Evolutionary conservation across 2,113 vertebrate species (phyloP).

Genomic region (Smithornis capensis): DNA sequence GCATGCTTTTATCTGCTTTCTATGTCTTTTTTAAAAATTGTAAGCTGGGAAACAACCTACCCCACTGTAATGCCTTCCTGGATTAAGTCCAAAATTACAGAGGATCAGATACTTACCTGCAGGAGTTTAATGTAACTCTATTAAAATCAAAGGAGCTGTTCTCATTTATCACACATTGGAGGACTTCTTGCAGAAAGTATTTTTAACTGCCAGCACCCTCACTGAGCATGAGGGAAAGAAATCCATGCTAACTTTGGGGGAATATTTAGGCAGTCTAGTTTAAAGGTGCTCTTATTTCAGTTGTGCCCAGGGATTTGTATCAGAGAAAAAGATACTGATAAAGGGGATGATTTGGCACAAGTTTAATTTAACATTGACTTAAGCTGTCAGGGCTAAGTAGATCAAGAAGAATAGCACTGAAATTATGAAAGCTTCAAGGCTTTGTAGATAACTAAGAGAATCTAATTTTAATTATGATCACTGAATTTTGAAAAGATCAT

Average conservation of each 20-base stretch:
- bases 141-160: neutral
- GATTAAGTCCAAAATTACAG: neutral
- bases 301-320: neutral
- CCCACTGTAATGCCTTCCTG: neutral
- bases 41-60: neutral
- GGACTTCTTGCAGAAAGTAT: neutral
- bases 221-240: neutral
- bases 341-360: neutral
- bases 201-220: neutral
- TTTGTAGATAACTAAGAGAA: neutral
- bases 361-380: neutral
- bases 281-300: neutral
- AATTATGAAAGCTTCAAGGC: neutral
- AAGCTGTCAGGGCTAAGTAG: neutral
- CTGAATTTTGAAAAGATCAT: neutral
- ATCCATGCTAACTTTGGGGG: neutral
- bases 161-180: neutral
- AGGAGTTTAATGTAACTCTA: neutral
- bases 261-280: neutral
- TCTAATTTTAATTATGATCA: constrained; percentile 10
- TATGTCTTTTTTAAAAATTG: neutral
- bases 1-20: neutral
- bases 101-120: neutral
- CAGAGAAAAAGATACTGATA: neutral
- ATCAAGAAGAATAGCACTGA: neutral